Conservation (phyloP, 1,140 invertebrate species). For the Monomorium pharaonis region DNA sequence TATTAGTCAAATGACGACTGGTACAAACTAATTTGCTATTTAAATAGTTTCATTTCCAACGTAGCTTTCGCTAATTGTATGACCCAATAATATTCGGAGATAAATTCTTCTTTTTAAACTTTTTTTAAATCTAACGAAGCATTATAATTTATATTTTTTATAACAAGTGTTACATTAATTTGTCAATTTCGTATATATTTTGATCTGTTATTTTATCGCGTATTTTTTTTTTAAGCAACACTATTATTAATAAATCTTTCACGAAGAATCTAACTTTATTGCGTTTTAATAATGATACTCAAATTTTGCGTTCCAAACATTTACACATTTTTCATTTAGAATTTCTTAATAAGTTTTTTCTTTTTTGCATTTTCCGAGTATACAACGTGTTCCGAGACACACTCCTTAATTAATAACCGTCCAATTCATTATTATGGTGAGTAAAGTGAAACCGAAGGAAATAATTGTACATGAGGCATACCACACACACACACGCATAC, state of each 20-base stretch:
- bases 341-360: constrained; percentile 36
- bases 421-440: constrained; percentile 65
- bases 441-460: constrained; percentile 49
- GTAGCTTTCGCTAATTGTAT: not conserved
- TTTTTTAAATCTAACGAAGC: not conserved
- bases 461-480: constrained; percentile 12
- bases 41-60: not conserved
- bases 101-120: not conserved
- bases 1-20: too few relatives aligned
- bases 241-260: not conserved
- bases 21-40: not conserved
- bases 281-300: not conserved
- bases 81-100: not conserved
- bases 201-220: not conserved
- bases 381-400: constrained; percentile 53
- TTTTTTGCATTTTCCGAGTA: constrained; percentile 67
- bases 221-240: not conserved
- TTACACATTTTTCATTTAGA: not conserved
- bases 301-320: not conserved
- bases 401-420: constrained; percentile 57
- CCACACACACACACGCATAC: not conserved
- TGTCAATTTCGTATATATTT: not conserved
- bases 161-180: not conserved
- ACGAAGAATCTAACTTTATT: not conserved
- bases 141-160: not conserved